A percentile compares a stretch with the other conserved stretches of the same genome.
Evolutionary conservation across 2,888 invertebrate genomes (phyloP).

Genomic region (Gnatocerus cornutus): DNA sequence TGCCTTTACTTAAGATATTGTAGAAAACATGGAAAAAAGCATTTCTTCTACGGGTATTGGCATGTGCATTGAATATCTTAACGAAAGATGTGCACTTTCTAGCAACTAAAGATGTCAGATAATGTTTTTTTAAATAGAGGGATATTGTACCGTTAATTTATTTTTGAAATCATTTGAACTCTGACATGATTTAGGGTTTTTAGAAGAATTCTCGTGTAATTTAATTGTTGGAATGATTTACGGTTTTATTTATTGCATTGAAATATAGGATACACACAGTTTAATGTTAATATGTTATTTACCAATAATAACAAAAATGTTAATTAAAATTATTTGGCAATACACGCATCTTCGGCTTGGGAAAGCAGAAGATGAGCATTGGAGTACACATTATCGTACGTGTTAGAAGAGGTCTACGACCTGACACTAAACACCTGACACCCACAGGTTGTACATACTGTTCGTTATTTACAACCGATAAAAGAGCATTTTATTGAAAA

Average conservation of each 20-base stretch:
- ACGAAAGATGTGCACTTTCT: background rate
- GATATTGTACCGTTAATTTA: too few relatives aligned
- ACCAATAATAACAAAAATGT: background rate
- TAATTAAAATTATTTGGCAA: conserved; percentile 1
- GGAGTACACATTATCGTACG: conserved; percentile 29
- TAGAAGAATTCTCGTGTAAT: too few relatives aligned
- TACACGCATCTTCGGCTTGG: conserved; percentile 1
- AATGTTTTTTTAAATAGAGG: too few relatives aligned
- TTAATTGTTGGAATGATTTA: too few relatives aligned
- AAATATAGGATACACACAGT: too few relatives aligned
- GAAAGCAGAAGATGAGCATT: conserved; percentile 35
- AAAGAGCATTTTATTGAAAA: conserved; percentile 70
- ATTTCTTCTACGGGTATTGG: background rate
- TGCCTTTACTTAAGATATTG: conserved; percentile 2
- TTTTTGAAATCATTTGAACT: too few relatives aligned
- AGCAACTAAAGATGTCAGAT: background rate
- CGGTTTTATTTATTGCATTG: too few relatives aligned
- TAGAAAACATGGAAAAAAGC: conserved; percentile 3
- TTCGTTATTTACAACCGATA: conserved; percentile 69
- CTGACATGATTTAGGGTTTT: too few relatives aligned
- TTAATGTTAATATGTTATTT: background rate
- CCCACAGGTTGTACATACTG: conserved; percentile 67
- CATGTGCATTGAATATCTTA: conserved; percentile 1
- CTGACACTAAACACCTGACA: conserved; percentile 70
- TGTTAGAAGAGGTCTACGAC: conserved; percentile 66